These are phyloP conservation scores for Hydrolagus colliei DNA, from an alignment of 2,797 vertebrate species.

Conservation along the genomic window DNA sequence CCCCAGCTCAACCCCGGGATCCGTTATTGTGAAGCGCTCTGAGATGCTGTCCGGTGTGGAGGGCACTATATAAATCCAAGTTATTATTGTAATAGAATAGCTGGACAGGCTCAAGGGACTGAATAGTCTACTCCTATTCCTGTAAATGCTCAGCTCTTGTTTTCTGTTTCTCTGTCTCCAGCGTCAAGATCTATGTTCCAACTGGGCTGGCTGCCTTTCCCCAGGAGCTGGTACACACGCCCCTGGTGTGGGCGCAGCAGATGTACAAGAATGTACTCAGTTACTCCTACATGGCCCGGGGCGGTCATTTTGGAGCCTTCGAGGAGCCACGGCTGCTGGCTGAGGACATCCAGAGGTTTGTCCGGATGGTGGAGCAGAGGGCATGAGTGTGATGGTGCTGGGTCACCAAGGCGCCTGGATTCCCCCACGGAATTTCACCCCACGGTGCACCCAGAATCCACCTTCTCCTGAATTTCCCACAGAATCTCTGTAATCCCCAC, in stretches of 20 bases:
- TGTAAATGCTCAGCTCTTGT: too few relatives aligned
- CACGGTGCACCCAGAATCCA: not conserved
- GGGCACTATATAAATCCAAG: too few relatives aligned
- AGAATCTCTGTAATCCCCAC: too few relatives aligned
- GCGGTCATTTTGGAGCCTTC: constrained; percentile 79
- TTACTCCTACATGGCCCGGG: constrained; percentile 66
- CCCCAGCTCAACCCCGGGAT: too few relatives aligned
- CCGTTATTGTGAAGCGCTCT: too few relatives aligned
- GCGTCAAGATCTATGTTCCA: constrained; percentile 59
- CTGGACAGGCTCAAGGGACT: too few relatives aligned
- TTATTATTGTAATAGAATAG: too few relatives aligned
- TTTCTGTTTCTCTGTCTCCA: constrained; percentile 39
- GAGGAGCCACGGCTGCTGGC: constrained; percentile 74
- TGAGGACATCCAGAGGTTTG: constrained; percentile 65
- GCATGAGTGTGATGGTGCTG: not conserved
- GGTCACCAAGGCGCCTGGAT: too few relatives aligned
- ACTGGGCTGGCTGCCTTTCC: constrained; percentile 74
- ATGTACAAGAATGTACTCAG: constrained; percentile 57
- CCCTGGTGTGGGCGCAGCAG: constrained; percentile 55
- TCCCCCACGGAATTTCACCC: too few relatives aligned
- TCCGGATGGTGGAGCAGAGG: constrained; percentile 62
- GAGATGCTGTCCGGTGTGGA: too few relatives aligned
- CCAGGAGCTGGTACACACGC: constrained; percentile 59
- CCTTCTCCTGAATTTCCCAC: not conserved
- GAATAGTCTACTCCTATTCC: too few relatives aligned